Evolutionary conservation across 2,797 vertebrate species (phyloP).

Genomic region (Australoheros facetus): DNA sequence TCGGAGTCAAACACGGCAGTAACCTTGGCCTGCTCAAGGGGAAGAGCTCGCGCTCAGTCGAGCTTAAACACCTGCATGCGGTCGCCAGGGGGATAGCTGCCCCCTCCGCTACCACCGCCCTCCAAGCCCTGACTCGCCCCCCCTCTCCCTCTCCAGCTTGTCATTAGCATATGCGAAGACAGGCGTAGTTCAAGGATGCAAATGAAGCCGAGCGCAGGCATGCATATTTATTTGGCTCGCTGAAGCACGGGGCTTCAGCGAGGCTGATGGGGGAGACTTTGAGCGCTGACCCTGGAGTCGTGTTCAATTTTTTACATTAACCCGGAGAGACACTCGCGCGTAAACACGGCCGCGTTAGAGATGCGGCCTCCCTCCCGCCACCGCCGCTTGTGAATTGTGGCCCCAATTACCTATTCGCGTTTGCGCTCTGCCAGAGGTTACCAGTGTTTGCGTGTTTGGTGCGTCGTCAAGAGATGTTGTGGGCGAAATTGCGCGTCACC

Average conservation of each 20-base stretch:
- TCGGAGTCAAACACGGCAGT: constrained; percentile 55
- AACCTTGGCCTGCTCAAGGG: constrained; percentile 63
- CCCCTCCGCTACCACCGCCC: background rate
- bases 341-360: constrained; percentile 9
- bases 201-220: constrained; percentile 47
- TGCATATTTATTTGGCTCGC: constrained; percentile 67
- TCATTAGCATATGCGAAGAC: constrained; percentile 71
- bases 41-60: constrained; percentile 21
- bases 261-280: constrained; percentile 18
- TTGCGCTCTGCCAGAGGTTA: constrained; percentile 6
- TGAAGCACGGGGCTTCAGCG: background rate
- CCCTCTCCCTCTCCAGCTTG: background rate
- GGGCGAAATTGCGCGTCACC: background rate
- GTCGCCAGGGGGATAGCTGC: constrained; percentile 31
- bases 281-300: constrained; percentile 47
- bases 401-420: constrained; percentile 43
- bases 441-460: constrained; percentile 11
- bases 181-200: constrained; percentile 62
- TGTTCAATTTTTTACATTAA: constrained; percentile 59
- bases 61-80: constrained; percentile 52
- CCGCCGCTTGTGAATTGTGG: background rate
- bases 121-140: background rate
- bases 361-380: background rate
- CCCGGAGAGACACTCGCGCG: constrained; percentile 40
- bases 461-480: constrained; percentile 1